phyloP scores from a whole-genome alignment of 2,113 vertebrate species.

The Montifringilla adamsi region DNA sequence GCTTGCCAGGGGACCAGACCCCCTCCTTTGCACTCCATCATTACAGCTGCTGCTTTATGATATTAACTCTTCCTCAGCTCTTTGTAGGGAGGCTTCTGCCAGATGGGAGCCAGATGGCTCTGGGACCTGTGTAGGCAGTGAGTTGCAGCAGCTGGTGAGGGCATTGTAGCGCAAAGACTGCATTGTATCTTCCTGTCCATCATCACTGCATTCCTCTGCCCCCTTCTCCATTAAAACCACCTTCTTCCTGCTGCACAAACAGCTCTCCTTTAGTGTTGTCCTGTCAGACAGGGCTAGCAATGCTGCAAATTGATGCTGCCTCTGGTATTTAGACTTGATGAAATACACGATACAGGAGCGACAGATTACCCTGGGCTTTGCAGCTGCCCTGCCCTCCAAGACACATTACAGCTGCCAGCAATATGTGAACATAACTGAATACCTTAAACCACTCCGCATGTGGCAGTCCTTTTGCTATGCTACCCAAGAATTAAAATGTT shows the following conservation, averaged over 20 bases:
- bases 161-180: neutral
- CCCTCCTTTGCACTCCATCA: neutral
- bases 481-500: neutral
- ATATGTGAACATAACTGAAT: neutral
- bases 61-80: neutral
- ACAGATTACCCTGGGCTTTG: neutral
- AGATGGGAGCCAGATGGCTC: slow-evolving; percentile 1
- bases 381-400: neutral
- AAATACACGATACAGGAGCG: neutral
- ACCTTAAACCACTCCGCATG: neutral
- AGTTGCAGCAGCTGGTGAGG: neutral
- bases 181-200: neutral
- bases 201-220: neutral
- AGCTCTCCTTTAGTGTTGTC: neutral
- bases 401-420: neutral
- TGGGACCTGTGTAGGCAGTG: neutral
- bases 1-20: neutral
- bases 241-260: neutral
- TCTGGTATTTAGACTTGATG: neutral
- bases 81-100: neutral
- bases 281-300: neutral
- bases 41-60: neutral
- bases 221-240: neutral
- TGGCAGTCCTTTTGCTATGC: neutral
- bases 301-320: neutral